phyloP scores from a whole-genome alignment of 2,888 invertebrate species.

The Xylophagus ater region DNA sequence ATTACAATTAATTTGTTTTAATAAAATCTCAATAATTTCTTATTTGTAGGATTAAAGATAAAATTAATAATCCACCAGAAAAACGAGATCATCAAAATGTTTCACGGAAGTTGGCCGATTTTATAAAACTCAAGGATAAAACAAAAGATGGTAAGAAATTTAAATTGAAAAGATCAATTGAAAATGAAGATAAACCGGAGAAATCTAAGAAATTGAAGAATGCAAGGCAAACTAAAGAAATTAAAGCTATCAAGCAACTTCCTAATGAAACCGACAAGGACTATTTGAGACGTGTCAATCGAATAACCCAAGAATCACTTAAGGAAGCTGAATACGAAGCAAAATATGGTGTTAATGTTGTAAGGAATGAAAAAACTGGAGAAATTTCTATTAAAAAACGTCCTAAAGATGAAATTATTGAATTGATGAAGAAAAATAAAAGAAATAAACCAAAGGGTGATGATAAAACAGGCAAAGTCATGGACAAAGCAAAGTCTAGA shows the following conservation, averaged over 20 bases:
- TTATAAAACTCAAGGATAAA: constrained; percentile 49
- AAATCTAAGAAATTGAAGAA: constrained; percentile 1
- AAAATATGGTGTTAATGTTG: constrained; percentile 49
- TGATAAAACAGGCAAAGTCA: constrained; percentile 30
- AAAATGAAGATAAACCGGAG: constrained; percentile 32
- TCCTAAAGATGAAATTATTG: constrained; percentile 44
- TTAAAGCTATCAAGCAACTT: constrained; percentile 43
- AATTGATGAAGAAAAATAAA: constrained; percentile 40
- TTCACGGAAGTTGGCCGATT: constrained; percentile 54
- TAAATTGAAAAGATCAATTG: constrained; percentile 24
- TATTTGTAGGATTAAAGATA: constrained; percentile 50
- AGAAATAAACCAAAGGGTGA: constrained; percentile 34
- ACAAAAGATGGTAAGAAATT: constrained; percentile 33
- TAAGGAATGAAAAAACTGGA: constrained; percentile 44
- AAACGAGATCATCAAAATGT: constrained; percentile 61
- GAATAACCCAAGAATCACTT: constrained; percentile 49
- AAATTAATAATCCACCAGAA: constrained; percentile 64
- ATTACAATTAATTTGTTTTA: constrained; percentile 11
- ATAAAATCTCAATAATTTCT: constrained; percentile 21
- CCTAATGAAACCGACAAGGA: constrained; percentile 51
- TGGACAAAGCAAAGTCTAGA: constrained; percentile 28
- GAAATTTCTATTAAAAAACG: constrained; percentile 39
- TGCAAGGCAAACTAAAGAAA: constrained; percentile 19
- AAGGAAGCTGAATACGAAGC: constrained; percentile 50
- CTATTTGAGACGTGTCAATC: constrained; percentile 55